These are phyloP conservation scores for Campoplex nolae DNA, from an alignment of 2,888 invertebrate species.

Conservation along the genomic window DNA sequence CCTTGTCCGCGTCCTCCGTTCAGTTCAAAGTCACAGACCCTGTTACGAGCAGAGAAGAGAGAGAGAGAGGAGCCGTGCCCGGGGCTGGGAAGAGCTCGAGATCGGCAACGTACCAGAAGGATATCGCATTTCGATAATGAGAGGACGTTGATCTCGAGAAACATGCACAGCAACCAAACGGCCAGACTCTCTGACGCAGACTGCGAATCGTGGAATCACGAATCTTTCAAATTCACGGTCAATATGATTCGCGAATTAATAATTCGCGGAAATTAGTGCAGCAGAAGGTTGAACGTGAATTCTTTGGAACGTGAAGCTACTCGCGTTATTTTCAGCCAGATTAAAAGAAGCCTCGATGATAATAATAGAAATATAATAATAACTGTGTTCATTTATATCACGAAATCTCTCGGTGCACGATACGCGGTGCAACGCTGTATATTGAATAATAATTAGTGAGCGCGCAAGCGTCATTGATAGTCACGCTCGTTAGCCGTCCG, in stretches of 20 bases:
- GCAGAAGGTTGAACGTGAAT: background rate
- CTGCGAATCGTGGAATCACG: background rate
- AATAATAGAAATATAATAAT: background rate
- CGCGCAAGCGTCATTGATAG: conserved; percentile 17
- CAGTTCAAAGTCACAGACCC: conserved; percentile 77
- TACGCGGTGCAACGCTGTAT: background rate
- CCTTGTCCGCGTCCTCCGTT: conserved; percentile 18
- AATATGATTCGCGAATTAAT: background rate
- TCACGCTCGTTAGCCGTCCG: conserved; percentile 60
- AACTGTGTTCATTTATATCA: background rate
- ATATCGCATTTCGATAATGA: conserved; percentile 72
- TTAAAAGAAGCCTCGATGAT: background rate
- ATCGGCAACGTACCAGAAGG: conserved; percentile 53
- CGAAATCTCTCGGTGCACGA: background rate
- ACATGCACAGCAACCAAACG: background rate
- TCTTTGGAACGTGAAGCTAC: background rate
- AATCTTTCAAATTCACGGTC: background rate
- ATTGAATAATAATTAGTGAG: conserved; percentile 52
- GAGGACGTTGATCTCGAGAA: conserved; percentile 68
- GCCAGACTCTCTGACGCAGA: too few species aligned
- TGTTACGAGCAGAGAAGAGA: conserved; percentile 20
- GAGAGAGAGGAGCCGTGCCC: background rate
- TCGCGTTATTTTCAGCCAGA: background rate
- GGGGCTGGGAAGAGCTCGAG: conserved; percentile 19
- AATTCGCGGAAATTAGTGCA: too few species aligned